Percentiles rank a stretch among this genome's conserved stretches.
Conservation (phyloP, 2,888 invertebrate species). For the Meiosimyza decipiens region DNA sequence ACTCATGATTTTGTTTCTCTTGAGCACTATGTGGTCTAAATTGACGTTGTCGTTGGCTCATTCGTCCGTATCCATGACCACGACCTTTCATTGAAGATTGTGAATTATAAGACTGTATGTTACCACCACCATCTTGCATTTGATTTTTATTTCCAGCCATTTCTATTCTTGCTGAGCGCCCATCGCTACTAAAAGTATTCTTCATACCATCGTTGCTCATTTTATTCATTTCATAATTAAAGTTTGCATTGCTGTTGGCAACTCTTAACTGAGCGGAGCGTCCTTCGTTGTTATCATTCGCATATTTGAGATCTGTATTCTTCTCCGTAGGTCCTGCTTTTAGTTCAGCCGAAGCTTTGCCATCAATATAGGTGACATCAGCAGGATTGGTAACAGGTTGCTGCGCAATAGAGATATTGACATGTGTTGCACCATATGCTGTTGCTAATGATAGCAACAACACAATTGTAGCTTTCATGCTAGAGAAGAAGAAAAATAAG, state of each 20-base stretch:
- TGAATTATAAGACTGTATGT: too few species aligned
- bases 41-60: conserved; percentile 29
- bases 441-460: conserved; percentile 53
- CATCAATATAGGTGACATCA: conserved; percentile 69
- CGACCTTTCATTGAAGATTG: conserved; percentile 8
- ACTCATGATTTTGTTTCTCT: conserved; percentile 61
- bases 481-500: neutral
- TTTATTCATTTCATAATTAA: conserved; percentile 22
- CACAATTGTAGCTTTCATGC: conserved; percentile 49
- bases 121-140: neutral
- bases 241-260: conserved; percentile 30
- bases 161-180: conserved; percentile 25
- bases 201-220: conserved; percentile 9
- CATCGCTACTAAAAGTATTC: conserved; percentile 16
- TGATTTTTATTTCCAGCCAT: conserved; percentile 9
- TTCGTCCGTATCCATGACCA: conserved; percentile 41
- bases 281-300: conserved; percentile 37
- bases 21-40: conserved; percentile 54
- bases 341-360: conserved; percentile 59
- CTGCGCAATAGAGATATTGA: conserved; percentile 59
- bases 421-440: conserved; percentile 55
- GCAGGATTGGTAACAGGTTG: conserved; percentile 67
- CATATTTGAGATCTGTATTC: conserved; percentile 37
- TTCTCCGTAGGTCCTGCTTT: conserved; percentile 51
- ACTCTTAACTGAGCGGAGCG: conserved; percentile 46